Percentiles rank a stretch among this genome's conserved stretches.
phyloP scores from a whole-genome alignment of 2,113 vertebrate species.

The Dryoscopus gambensis region DNA sequence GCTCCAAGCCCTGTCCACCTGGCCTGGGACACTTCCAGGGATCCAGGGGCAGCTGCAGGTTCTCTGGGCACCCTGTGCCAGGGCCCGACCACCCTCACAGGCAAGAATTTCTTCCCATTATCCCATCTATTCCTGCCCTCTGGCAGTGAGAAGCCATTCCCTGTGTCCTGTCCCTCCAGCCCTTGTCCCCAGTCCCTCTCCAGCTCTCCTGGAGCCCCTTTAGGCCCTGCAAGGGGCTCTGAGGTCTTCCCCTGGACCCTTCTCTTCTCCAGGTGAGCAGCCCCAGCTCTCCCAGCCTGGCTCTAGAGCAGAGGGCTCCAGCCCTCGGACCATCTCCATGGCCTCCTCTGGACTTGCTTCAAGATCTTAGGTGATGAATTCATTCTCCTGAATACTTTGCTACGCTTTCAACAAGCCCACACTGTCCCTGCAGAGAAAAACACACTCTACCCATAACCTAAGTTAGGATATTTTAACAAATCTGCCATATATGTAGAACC shows the following conservation, averaged over 20 bases:
- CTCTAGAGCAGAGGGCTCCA: neutral
- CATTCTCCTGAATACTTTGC: neutral
- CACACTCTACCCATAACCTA: neutral
- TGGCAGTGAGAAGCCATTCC: neutral
- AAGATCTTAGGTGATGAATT: neutral
- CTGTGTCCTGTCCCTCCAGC: neutral
- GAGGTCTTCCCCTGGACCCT: neutral
- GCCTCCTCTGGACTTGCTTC: neutral
- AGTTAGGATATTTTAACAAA: neutral
- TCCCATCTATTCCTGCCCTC: fast-evolving
- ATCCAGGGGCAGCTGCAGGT: neutral
- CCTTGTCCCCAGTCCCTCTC: neutral
- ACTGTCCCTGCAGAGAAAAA: neutral
- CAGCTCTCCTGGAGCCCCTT: neutral
- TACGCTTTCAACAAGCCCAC: neutral
- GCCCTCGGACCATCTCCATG: fast-evolving
- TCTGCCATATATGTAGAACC: neutral
- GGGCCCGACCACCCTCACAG: neutral
- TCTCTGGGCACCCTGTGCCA: fast-evolving
- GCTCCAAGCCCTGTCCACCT: neutral
- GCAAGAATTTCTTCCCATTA: fast-evolving
- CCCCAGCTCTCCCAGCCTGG: neutral
- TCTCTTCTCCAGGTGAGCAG: fast-evolving
- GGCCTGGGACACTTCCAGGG: neutral
- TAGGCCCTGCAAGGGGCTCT: fast-evolving